These are phyloP conservation scores for Cartodere bifasciata DNA, from an alignment of 2,888 invertebrate species.

Conservation along the genomic window DNA sequence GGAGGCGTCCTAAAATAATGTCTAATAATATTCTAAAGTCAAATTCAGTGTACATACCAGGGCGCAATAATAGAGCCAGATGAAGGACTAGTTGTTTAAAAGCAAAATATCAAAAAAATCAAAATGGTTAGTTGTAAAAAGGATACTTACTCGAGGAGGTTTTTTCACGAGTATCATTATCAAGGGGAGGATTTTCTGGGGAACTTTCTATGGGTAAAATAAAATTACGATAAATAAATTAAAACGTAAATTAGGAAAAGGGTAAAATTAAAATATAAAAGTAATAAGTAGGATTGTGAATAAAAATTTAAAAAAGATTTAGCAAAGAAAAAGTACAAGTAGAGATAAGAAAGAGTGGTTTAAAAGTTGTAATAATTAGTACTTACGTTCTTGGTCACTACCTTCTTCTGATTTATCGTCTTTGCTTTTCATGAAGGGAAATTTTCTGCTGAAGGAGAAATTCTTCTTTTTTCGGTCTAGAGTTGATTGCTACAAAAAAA, in stretches of 20 bases:
- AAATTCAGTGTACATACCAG: no score
- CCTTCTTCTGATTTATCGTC: conserved; percentile 96
- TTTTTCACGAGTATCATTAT: conserved; percentile 34
- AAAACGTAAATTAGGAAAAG: conserved; percentile 15
- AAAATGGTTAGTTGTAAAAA: conserved; percentile 12
- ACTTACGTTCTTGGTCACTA: conserved; percentile 97
- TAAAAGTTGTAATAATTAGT: conserved; percentile 13
- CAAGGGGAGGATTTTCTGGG: conserved; percentile 32
- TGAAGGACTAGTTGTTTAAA: no score
- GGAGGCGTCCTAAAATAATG: no score
- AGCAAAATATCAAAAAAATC: no score
- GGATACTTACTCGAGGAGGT: conserved; percentile 35
- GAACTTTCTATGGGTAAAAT: conserved; percentile 33
- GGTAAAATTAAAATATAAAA: conserved; percentile 12
- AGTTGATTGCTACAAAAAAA: conserved; percentile 65
- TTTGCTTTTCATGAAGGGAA: conserved; percentile 99
- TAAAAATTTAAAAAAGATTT: background rate
- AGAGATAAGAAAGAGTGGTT: background rate
- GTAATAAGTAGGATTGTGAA: conserved; percentile 14
- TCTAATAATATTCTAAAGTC: no score
- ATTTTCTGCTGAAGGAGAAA: conserved; percentile 94
- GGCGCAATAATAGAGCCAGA: background rate
- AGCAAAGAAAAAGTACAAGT: background rate
- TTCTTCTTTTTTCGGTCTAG: conserved; percentile 96
- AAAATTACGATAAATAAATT: conserved; percentile 23